Conservation (phyloP, 2,113 vertebrate genomes). For the Seriola rivoliana region DNA sequence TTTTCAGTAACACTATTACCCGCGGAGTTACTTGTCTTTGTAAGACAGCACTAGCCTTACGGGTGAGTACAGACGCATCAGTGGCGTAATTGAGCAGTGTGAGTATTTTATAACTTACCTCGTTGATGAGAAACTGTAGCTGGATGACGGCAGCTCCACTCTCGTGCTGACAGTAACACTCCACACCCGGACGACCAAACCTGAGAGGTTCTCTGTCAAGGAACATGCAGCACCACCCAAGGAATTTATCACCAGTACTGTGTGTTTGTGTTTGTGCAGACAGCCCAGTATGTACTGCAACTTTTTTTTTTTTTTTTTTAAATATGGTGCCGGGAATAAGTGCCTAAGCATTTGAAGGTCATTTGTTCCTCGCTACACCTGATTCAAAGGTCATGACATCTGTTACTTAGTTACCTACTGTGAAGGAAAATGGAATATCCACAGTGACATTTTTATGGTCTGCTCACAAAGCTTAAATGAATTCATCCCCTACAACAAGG, state of each 20-base stretch:
- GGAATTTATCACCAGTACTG: not conserved
- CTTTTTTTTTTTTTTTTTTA: not conserved
- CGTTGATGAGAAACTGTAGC: slow-evolving; percentile 92
- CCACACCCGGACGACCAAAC: slow-evolving; percentile 97
- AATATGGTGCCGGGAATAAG: not conserved
- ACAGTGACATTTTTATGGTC: slow-evolving; percentile 23
- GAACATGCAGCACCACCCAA: slow-evolving; percentile 63
- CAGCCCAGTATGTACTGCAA: not conserved
- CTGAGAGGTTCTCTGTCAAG: slow-evolving; percentile 90
- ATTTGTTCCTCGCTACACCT: slow-evolving; percentile 6
- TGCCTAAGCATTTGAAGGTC: slow-evolving; percentile 27
- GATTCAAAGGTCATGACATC: slow-evolving; percentile 34
- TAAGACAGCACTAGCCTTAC: not conserved
- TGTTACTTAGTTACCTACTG: slow-evolving; percentile 13
- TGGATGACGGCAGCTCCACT: slow-evolving; percentile 96
- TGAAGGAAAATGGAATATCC: slow-evolving; percentile 17
- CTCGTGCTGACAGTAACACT: slow-evolving; percentile 98
- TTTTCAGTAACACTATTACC: not conserved
- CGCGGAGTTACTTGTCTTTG: not conserved
- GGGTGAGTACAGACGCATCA: not conserved
- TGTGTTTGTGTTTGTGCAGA: not conserved
- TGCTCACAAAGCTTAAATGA: not conserved
- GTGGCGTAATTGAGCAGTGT: not conserved
- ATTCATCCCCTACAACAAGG: slow-evolving; percentile 11
- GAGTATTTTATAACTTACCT: slow-evolving; percentile 63